These are phyloP conservation scores for Adelphocoris suturalis DNA, from an alignment of 2,888 invertebrate genomes.

Conservation along the genomic window DNA sequence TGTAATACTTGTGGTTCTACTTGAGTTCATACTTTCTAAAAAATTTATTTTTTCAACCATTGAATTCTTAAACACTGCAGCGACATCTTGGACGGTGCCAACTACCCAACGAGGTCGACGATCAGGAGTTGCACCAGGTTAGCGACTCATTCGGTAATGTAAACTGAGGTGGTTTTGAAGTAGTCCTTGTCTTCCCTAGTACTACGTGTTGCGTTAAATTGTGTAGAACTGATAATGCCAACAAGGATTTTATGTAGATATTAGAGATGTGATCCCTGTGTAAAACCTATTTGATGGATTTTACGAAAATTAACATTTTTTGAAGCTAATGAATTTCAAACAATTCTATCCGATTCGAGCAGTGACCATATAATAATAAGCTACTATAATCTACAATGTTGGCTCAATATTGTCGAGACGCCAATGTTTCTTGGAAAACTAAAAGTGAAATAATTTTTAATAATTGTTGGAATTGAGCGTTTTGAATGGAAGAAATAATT, in stretches of 20 bases:
- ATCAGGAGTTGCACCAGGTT: slow-evolving; percentile 29
- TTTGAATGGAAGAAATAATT: no score
- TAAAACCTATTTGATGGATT: no score
- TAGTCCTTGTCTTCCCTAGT: not conserved
- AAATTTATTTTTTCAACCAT: no score
- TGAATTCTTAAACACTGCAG: slow-evolving; percentile 2
- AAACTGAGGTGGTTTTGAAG: not conserved
- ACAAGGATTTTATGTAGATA: not conserved
- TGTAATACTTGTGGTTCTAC: no score
- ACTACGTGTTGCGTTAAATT: not conserved
- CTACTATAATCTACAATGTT: not conserved
- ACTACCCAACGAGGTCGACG: slow-evolving; percentile 48
- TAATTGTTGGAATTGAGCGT: no score
- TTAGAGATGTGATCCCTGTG: not conserved
- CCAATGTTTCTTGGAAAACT: no score
- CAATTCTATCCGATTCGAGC: not conserved
- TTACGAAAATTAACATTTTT: no score
- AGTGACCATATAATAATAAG: not conserved
- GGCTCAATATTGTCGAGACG: no score
- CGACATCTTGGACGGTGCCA: slow-evolving; percentile 2
- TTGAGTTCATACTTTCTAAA: no score
- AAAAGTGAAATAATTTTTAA: no score
- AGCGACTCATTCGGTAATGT: not conserved
- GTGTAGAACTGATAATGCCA: not conserved
- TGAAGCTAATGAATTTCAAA: not conserved